phyloP scores from a whole-genome alignment of 2,797 vertebrate genomes.

The Artibeus jamaicensis region DNA sequence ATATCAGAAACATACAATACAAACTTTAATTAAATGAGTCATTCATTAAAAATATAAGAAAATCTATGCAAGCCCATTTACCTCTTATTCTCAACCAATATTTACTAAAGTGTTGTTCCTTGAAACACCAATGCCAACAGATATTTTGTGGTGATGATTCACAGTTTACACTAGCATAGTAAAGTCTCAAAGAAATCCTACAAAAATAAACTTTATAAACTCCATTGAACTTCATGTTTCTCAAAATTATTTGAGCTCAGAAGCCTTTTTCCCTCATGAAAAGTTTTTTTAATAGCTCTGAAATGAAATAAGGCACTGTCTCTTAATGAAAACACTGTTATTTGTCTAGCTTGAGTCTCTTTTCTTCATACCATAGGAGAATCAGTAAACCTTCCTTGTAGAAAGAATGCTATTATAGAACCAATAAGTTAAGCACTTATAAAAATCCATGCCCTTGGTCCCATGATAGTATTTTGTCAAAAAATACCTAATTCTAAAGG shows the following conservation, averaged over 20 bases:
- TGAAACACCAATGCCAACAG: not conserved
- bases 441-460: not conserved
- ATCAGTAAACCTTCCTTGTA: not conserved
- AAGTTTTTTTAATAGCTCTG: not conserved
- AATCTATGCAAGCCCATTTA: not conserved
- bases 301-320: not conserved
- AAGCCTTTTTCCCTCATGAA: not conserved
- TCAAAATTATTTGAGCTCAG: not conserved
- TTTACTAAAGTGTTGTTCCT: not conserved
- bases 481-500: not conserved
- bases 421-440: not conserved
- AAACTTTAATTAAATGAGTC: conserved; percentile 29
- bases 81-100: not conserved
- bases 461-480: not conserved
- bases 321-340: not conserved
- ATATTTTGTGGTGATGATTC: not conserved
- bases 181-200: not conserved
- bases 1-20: not conserved
- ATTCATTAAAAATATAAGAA: conserved; percentile 14
- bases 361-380: not conserved
- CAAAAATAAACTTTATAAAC: not conserved
- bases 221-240: not conserved
- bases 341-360: not conserved
- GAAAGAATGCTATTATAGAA: not conserved
- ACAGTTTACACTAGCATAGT: not conserved